Evolutionary conservation across 1,140 invertebrate genomes (phyloP), one percentile per base, ranked within the genome.

Genomic region (Drosophila lacteicornis): DNA sequence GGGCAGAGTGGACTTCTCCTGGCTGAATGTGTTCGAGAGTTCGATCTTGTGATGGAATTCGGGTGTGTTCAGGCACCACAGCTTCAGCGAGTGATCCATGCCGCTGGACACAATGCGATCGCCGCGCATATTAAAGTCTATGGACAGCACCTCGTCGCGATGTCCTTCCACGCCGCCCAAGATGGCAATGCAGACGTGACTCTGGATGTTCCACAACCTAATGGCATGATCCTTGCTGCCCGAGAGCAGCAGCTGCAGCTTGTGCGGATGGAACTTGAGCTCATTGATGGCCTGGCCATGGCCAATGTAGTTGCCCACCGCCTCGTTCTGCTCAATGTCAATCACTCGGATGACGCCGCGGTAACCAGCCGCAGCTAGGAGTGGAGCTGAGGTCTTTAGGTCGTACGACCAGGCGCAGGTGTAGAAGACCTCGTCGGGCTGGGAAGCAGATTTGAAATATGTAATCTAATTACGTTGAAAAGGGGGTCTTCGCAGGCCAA

Each of bases 151-250:
- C 94, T 99, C 98, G 93, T 99, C 98, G 66, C 98, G 95, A 91
- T 99, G 98, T 0, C 98, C 98, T 93, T 99, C 98, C 0, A 99
- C 98, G 1, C 98, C 98, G 9, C 98, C 98, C 94, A 99, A 98
- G 50, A 99, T 99, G 1, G 97, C 98, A 57, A 99, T 97, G 91
- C 98, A 99, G 2, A 98, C 96, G 93, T 98, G 97, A 2, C 97
- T 97, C 92, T 98, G 97, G 5, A 99, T 97, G 92, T 99, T 99
- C 98, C 98, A 99, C 12, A 99, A 93, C 45, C 98, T 93, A 11
- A 99, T 93, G 1, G 98, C 97, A 93, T 99, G 98, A 94, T 99
- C 98, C 94, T 99, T 99, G 63, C 97, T 99, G 0, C 98, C 98
- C 2, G 98, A 99, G 0, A 99, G 92, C 1, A 99, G 92, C 51